Conservation (phyloP, 1,140 invertebrate genomes). For the Homalodisca vitripennis region DNA sequence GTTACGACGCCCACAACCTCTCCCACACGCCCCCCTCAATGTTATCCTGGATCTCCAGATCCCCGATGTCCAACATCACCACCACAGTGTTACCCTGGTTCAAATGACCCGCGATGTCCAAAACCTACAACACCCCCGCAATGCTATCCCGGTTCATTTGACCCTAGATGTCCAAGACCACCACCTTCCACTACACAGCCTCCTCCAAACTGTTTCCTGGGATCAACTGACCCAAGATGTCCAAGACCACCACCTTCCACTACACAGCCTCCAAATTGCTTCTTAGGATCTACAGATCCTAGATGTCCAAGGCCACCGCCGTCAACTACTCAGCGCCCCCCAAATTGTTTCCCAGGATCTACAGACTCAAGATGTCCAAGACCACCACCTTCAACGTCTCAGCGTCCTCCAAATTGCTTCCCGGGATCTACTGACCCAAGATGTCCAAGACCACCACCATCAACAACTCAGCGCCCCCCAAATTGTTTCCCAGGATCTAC, state of each 20-base stretch:
- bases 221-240: slow-evolving; percentile 44
- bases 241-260: slow-evolving; percentile 32
- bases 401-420: slow-evolving; percentile 38
- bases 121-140: slow-evolving; percentile 38
- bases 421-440: slow-evolving; percentile 47
- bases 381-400: slow-evolving; percentile 35
- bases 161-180: slow-evolving; percentile 51
- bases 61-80: slow-evolving; percentile 45
- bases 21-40: slow-evolving; percentile 34
- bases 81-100: slow-evolving; percentile 41
- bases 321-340: slow-evolving; percentile 31
- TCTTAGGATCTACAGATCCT: slow-evolving; percentile 46
- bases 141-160: slow-evolving; percentile 51
- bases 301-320: slow-evolving; percentile 43
- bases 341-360: slow-evolving; percentile 45
- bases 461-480: slow-evolving; percentile 39
- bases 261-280: slow-evolving; percentile 37
- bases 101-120: slow-evolving; percentile 42
- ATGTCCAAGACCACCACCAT: slow-evolving; percentile 43
- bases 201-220: slow-evolving; percentile 42
- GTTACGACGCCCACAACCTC: slow-evolving; percentile 40
- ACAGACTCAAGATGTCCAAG: slow-evolving; percentile 45
- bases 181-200: slow-evolving; percentile 47
- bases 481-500: slow-evolving; percentile 40
- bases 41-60: slow-evolving; percentile 46